Percentiles rank a stretch among this genome's conserved stretches.
phyloP scores from a whole-genome alignment of 2,113 vertebrate species.

The Cynocephalus volans region DNA sequence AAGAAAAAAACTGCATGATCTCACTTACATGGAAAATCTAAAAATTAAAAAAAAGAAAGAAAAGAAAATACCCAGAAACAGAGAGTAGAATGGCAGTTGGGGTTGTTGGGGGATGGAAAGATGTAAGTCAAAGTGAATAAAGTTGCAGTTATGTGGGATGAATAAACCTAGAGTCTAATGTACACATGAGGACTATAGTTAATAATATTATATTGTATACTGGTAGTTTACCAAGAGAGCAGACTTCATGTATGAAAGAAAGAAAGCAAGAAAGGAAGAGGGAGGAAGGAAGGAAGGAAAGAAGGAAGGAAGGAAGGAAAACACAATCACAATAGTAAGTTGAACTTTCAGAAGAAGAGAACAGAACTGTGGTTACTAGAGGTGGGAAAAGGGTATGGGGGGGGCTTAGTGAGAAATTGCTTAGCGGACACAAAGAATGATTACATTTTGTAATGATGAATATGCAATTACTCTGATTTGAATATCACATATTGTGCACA shows the following conservation, averaged over 20 bases:
- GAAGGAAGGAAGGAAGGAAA: too few species aligned
- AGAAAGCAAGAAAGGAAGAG: background rate
- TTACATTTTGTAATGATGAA: too few species aligned
- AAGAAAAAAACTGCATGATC: background rate
- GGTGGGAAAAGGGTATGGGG: too few species aligned
- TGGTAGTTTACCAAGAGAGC: background rate
- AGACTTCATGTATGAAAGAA: background rate
- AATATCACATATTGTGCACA: too few species aligned
- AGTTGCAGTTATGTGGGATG: background rate
- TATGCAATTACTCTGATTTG: too few species aligned
- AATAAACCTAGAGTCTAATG: background rate
- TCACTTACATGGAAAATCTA: background rate
- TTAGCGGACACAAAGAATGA: too few species aligned
- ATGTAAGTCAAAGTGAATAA: background rate
- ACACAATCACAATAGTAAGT: too few species aligned
- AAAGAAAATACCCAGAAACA: background rate
- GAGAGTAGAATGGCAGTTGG: background rate
- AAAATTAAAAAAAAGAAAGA: background rate
- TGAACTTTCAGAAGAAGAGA: too few species aligned
- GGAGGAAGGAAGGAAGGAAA: too few species aligned
- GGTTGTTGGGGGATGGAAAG: background rate
- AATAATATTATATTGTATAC: background rate
- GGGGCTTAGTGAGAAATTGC: too few species aligned
- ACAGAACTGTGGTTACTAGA: too few species aligned
- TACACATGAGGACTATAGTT: background rate